Conservation (phyloP, 2,888 invertebrate genomes). For the Candidula unifasciata region DNA sequence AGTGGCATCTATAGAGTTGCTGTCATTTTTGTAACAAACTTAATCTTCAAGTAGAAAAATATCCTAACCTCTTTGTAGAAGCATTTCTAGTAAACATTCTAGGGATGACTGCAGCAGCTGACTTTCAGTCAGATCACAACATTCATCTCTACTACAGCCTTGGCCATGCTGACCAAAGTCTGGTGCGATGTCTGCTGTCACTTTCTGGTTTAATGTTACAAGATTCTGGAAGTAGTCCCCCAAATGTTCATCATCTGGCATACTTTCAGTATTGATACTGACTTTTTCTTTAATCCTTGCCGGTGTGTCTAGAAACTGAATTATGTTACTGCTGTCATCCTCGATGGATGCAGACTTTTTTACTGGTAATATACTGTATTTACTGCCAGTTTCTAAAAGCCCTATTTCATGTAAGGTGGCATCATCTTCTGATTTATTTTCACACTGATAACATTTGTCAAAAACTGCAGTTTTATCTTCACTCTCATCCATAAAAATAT, state of each 20-base stretch:
- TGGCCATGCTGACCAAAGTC: neutral
- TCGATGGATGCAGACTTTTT: neutral
- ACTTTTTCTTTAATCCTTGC: neutral
- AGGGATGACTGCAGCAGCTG: slow-evolving; percentile 37
- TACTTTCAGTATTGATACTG: neutral
- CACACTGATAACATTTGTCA: neutral
- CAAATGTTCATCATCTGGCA: neutral
- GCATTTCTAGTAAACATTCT: slow-evolving; percentile 44
- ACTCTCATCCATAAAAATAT: neutral
- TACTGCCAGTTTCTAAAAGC: neutral
- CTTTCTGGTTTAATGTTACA: neutral
- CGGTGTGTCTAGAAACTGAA: neutral
- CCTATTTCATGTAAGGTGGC: neutral
- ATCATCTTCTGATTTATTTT: neutral
- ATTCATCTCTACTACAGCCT: neutral
- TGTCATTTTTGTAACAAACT: no score
- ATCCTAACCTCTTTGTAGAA: slow-evolving; percentile 45
- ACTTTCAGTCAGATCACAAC: neutral
- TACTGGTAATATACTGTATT: neutral
- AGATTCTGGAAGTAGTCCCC: slow-evolving; percentile 15
- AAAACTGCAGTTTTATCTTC: neutral
- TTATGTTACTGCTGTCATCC: neutral
- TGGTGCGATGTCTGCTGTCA: no score
- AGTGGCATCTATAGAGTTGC: no score
- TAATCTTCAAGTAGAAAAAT: no score